These are phyloP conservation scores for Macrotrachela quadricornifera DNA, from an alignment of 1,140 invertebrate genomes.

Conservation along the genomic window DNA sequence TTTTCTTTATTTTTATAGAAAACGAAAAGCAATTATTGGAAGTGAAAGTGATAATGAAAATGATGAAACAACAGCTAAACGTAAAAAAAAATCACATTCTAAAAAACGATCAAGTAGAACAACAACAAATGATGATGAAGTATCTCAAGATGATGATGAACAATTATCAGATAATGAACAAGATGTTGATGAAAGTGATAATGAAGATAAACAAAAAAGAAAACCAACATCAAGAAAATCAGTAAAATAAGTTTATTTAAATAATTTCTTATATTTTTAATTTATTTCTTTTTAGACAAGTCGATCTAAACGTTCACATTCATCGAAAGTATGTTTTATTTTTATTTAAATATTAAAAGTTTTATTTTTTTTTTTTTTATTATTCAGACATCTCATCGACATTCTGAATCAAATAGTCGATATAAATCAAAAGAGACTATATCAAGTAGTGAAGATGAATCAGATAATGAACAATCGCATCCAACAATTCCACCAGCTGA, in stretches of 20 bases:
- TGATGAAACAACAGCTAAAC: not conserved
- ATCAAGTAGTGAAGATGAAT: constrained; percentile 19
- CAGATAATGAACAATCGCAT: constrained; percentile 13
- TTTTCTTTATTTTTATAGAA: not conserved
- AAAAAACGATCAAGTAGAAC: not conserved
- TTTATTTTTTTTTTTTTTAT: constrained; percentile 15
- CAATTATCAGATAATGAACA: constrained; percentile 36
- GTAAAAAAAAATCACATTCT: not conserved
- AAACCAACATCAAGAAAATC: constrained; percentile 37
- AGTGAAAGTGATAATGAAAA: not conserved
- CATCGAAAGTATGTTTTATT: not conserved
- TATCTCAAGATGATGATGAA: not conserved
- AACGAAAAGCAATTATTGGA: no score
- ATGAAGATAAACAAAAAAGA: constrained; percentile 50
- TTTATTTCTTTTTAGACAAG: not conserved
- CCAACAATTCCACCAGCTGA: constrained; percentile 7
- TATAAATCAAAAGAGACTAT: constrained; percentile 16
- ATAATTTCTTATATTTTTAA: not conserved
- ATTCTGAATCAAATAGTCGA: constrained; percentile 10
- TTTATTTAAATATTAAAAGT: constrained; percentile 1
- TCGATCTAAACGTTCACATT: no score
- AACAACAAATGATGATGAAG: not conserved
- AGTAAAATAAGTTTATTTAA: not conserved
- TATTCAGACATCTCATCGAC: constrained; percentile 12
- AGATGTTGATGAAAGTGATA: constrained; percentile 48